Conservation (phyloP, 2,797 vertebrate genomes). For the Apogon talboti region DNA sequence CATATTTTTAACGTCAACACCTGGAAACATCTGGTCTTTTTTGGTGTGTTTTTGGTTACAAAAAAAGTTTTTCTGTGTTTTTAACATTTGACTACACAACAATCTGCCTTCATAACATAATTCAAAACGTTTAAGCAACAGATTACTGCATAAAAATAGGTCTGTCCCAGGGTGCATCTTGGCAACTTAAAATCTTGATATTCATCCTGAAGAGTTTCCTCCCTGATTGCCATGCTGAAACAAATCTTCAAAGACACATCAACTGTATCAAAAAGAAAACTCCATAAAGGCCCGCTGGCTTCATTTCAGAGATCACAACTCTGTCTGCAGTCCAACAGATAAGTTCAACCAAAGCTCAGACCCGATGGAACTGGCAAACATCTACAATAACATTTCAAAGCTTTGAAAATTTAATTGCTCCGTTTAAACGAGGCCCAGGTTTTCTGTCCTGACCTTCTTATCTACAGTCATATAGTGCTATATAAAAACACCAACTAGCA, state of each 20-base stretch:
- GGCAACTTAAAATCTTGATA: background rate
- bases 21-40: background rate
- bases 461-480: background rate
- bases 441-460: background rate
- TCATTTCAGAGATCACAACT: background rate
- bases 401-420: background rate
- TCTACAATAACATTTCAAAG: constrained; percentile 5
- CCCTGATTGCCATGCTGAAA: too few species aligned
- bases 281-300: background rate
- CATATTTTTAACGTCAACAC: constrained; percentile 3
- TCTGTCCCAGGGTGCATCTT: too few species aligned
- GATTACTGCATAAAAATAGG: background rate
- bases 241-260: background rate
- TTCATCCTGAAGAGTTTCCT: background rate
- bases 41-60: background rate
- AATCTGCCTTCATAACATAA: background rate
- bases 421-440: background rate
- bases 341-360: background rate
- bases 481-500: background rate
- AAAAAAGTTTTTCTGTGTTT: background rate
- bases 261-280: background rate
- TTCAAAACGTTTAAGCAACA: too few species aligned
- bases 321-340: background rate
- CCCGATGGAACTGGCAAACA: background rate
- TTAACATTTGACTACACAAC: background rate